phyloP scores from a whole-genome alignment of 1,140 invertebrate genomes.

The Drosophila sp. region DNA sequence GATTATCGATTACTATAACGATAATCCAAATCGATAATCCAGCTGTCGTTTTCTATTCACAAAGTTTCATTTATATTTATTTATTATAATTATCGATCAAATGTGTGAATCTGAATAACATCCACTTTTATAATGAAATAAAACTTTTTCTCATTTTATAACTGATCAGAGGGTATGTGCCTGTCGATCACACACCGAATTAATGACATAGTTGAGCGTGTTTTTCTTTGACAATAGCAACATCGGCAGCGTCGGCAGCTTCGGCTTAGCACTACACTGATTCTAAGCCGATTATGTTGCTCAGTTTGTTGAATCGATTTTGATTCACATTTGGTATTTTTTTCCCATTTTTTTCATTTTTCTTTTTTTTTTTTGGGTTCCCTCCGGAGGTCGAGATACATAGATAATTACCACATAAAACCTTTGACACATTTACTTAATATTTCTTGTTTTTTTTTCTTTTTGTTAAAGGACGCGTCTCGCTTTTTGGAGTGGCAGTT shows the following conservation, averaged over 20 bases:
- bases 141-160: background rate
- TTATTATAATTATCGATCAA: no score
- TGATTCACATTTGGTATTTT: slow-evolving; percentile 19
- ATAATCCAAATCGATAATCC: no score
- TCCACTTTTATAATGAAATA: background rate
- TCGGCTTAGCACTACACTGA: slow-evolving; percentile 17
- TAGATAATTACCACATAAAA: slow-evolving; percentile 52
- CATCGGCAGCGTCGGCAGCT: slow-evolving; percentile 17
- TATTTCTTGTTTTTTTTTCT: background rate
- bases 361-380: slow-evolving; percentile 10
- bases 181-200: background rate
- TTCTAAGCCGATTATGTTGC: slow-evolving; percentile 39
- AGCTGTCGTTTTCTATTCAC: no score
- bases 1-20: no score
- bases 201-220: background rate
- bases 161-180: background rate
- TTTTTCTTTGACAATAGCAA: slow-evolving; percentile 27
- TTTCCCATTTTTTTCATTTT: no score
- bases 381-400: background rate
- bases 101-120: no score
- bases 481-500: slow-evolving; percentile 7
- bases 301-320: slow-evolving; percentile 26
- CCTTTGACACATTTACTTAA: slow-evolving; percentile 44
- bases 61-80: no score
- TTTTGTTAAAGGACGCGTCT: slow-evolving; percentile 3